Base-by-base conservation (phyloP, 37 sponge, comb jelly and placozoan species). In the Petrosia ficiformis region DNA sequence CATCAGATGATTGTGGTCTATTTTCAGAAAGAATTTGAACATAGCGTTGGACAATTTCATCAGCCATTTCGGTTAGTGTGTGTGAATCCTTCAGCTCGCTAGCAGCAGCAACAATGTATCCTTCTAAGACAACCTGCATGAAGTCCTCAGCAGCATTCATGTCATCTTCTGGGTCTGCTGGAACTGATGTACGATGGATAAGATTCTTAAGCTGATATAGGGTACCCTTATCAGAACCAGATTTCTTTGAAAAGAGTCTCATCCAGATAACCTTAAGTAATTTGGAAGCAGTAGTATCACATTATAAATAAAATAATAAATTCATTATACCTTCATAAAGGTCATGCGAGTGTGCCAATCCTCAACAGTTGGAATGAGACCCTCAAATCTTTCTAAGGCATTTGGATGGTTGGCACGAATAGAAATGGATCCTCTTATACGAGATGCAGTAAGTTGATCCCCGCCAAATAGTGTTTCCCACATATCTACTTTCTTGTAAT, bases 11-110 rank as follows among this genome's bases (percentile, higher is more conserved):
- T 48, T 48, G 14, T 48, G 54, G 54, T 16, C 22, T 22, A 39
- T 4, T 4, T 16, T 54, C 28, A 25, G 24, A 16, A 21, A 24
- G 14, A 36, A 33, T 22, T 28, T 44, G 29, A 44, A 90, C 84
- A 56, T 77, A 81, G 58, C 59, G 84, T 70, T 90, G 84, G 19
- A 48, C 57, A 1, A 73, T n/a, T 48, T 48, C 14, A 19, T 48
- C 14, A 19, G 54, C 54, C 16, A 19, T 16, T 48, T 48, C 14
- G 54, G 16, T 48, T 16, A 48, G 16, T 16, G 10, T 10, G 16
- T 10, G 54, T 10, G 16, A 10, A 48, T 48, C 54, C 10, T 10
- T 19, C 14, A 21, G 22, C 8, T 26, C 24, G 33, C 63, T 26
- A 4, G 77, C 65, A 64, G 77, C 77, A 60, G 66, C 44, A 2